Evolutionary conservation across 2,888 invertebrate genomes (phyloP), one percentile per base, ranked within the genome.

Genomic region (Toxonevra muliebris): DNA sequence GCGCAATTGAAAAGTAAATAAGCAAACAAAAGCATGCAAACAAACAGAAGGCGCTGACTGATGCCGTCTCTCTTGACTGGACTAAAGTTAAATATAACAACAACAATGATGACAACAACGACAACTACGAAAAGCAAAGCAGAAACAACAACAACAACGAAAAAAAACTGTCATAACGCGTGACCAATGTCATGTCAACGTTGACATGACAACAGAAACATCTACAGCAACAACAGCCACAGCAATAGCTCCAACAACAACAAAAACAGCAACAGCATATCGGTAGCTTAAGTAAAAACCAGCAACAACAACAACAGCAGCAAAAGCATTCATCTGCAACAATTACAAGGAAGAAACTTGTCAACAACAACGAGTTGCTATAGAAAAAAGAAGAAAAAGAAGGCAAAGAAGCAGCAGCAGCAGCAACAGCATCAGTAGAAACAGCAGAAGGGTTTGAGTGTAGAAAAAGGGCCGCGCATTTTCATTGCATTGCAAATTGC

Each of bases 111-210:
- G 48, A 13, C 5, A 48, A 9, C n/a, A 48, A 48, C 15, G 15
- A n/a, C 15, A 8, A 48, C 13, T 2, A 48, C 48, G 48, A 48
- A 15, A n/a, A 48, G 53, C 42, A 20, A 63, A 19, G 30, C 30
- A 30, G 30, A 41, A 53, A 30, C 8, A 48, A 48, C 17, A 43
- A 52, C 52, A 55, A n/a, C 40, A 63, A 55, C 54, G 59, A 65
- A 61, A 68, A 62, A 65, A 61, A 43, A 61, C 59, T 59, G 68
- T 67, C 70, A 65, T 61, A 68, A 70, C 65, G 70, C 70, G 70
- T 70, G 70, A 70, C 70, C 70, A 68, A 68, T 65, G 70, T 70
- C 70, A 70, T 70, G 70, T 70, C 67, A 65, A 68, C 59, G 67
- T 70, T 68, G 68, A 70, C 54, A 67, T 65, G 58, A 65, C 69